Evolutionary conservation across 2,888 invertebrate genomes (phyloP), one percentile per base, ranked within the genome.

Genomic region (Endotricha flammealis): DNA sequence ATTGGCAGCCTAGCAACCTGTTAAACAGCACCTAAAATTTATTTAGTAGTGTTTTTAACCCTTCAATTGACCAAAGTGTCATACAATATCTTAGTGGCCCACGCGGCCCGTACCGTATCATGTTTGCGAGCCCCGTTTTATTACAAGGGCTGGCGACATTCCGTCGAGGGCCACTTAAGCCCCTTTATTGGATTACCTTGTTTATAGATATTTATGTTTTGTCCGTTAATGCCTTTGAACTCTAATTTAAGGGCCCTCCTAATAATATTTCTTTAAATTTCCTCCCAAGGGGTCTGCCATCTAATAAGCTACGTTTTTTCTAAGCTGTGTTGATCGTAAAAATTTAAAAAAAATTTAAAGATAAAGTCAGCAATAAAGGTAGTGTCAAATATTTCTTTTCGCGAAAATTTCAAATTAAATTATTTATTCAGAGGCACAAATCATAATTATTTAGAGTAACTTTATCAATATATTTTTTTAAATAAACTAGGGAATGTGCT

Each of bases 171-270:
- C 31, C 17, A 10, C 33, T 12, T 22, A 13, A 20, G 9, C 25
- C 6, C 29, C 44, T 38, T 47, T 53, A 57, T 55, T 50, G 48
- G 48, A 51, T 60, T 53, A 57, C 51, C 49, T 45, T 55, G 55
- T 53, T 53, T 55, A 55, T 53, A 48, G 48, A 52, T 56, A 53
- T 53, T 50, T 47, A 49, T 46, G 46, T 51, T 48, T 31, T 49
- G 41, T 43, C 41, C 48, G 38, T 46, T 45, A 44, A 48, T 38
- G 42, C 41, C 42, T 47, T 51, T 34, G 34, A 34, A 29, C 34
- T 20, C 29, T 34, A 34, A 34, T 39, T 42, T 33, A 33, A 27
- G 36, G 29, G 16, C 17, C 23, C 9, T 38, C 29, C 23, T 23
- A 33, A 42, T 32, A 10, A 12, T 20, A 14, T 27, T 34, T 22